Evolutionary conservation across 1,140 invertebrate species (phyloP), one percentile per base, ranked within the genome.

Genomic region (Musca domestica): DNA sequence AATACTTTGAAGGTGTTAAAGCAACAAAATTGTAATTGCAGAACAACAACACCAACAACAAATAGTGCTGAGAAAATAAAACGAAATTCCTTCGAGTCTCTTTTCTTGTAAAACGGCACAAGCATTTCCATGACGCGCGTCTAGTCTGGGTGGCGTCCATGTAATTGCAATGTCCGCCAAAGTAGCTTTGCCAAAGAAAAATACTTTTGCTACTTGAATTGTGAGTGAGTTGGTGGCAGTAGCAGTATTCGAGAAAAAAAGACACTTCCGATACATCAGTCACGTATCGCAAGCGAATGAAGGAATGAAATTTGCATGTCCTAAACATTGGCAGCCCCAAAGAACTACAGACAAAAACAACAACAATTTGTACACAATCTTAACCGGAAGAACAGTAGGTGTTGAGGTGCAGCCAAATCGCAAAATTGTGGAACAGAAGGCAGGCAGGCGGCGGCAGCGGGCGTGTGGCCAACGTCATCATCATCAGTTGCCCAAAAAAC

Each of bases 81-180:
- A 58, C 47, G 17, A 63, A 68, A 68, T 68, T 68, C 61, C 63
- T 63, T 68, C 15, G 56, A 61, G 56, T 61, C 56, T 61, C 30
- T 30, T 61, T 30, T 30, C 34, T 41, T 41, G 34, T 41, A 41
- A n/a, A 41, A 41, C 34, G 34, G 34, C 34, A 41, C 34, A 41
- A 10, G 34, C 34, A 41, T 41, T 41, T 41, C 34, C 34, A 41
- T 41, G 34, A 61, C 56, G 30, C 47, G 23, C 41, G 63, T 64
- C 63, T 64, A 64, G 63, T 64, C 63, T 47, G 41, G 47, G 47
- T 64, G 63, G 63, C 63, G 63, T 64, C 63, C 63, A 64, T 47
- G 41, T 64, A 64, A 64, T 64, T 64, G 63, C 47, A 64, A 64
- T 46, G 63, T 64, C 63, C 63, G 63, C 27, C 56, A 61, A 61